phyloP scores from a whole-genome alignment of 2,888 invertebrate species.

The Busseola fusca region DNA sequence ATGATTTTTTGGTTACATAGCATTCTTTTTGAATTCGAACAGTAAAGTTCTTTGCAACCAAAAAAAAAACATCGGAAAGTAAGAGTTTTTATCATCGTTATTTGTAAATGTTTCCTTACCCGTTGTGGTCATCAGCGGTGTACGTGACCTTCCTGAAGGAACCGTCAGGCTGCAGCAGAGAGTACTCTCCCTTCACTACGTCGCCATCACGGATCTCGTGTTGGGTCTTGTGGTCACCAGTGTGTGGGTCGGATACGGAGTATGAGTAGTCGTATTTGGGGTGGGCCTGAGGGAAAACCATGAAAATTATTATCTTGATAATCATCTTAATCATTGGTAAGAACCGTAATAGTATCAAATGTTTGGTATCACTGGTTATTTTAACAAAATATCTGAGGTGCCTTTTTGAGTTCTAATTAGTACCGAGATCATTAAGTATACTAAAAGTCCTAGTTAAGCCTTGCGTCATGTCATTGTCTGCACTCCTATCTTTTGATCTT shows the following conservation, averaged over 20 bases:
- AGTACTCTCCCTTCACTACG: slow-evolving; percentile 86
- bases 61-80: slow-evolving; percentile 4
- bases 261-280: slow-evolving; percentile 88
- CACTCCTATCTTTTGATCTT: slow-evolving; percentile 1
- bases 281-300: slow-evolving; percentile 76
- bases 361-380: not conserved
- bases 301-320: not conserved
- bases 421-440: not conserved
- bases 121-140: slow-evolving; percentile 87
- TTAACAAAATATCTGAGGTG: not conserved
- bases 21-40: not conserved
- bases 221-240: slow-evolving; percentile 87
- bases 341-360: not conserved
- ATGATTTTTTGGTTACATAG: not conserved
- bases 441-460: not conserved
- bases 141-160: slow-evolving; percentile 88
- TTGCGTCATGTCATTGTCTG: not conserved
- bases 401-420: not conserved
- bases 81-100: not conserved
- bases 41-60: not conserved
- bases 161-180: slow-evolving; percentile 85
- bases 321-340: not conserved
- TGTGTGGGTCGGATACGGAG: slow-evolving; percentile 87
- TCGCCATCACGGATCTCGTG: slow-evolving; percentile 85
- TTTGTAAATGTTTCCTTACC: slow-evolving; percentile 69